phyloP scores from a whole-genome alignment of 2,797 vertebrate genomes.

The Tapera naevia region DNA sequence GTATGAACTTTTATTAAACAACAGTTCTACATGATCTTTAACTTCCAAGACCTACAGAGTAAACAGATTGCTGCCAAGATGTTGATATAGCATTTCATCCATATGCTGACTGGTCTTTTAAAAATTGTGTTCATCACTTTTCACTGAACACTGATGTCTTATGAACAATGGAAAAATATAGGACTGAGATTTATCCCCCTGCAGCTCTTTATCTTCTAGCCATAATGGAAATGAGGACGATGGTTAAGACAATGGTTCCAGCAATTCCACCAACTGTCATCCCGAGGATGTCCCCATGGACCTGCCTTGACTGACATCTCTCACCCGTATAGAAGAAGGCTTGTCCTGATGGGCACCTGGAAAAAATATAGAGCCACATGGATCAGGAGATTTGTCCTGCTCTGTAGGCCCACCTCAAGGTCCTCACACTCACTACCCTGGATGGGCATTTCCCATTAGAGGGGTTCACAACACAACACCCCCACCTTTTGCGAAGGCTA shows the following conservation, averaged over 20 bases:
- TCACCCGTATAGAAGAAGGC: conserved; percentile 80
- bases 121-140: background rate
- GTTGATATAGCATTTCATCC: background rate
- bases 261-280: conserved; percentile 75
- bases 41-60: background rate
- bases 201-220: conserved; percentile 48
- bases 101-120: background rate
- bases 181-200: background rate
- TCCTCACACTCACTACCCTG: background rate
- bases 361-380: background rate
- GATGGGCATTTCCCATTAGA: background rate
- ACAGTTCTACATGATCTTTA: background rate
- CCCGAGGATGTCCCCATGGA: conserved; percentile 77
- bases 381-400: background rate
- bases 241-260: conserved; percentile 74
- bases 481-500: background rate
- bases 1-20: background rate
- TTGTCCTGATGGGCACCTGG: conserved; percentile 82
- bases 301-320: conserved; percentile 78
- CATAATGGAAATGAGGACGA: conserved; percentile 72
- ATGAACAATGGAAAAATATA: background rate
- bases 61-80: background rate
- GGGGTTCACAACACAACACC: background rate
- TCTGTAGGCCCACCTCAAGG: background rate
- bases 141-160: background rate